Conservation (phyloP, 1,140 invertebrate species). For the Drosophila mojavensis region DNA sequence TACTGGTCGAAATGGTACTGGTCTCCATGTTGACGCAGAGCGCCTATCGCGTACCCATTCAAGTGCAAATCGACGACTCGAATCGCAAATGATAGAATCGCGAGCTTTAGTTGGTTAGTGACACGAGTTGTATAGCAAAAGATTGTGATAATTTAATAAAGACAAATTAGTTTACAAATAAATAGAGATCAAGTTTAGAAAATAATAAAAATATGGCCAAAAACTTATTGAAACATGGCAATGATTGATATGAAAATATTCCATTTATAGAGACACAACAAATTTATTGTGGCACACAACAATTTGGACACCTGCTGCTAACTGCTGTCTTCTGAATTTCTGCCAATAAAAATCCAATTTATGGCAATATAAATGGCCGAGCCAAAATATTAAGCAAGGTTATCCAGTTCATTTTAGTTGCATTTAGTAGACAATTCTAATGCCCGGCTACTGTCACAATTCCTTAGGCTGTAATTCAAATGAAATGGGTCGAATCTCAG, state of each 20-base stretch:
- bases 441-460: background rate
- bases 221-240: background rate
- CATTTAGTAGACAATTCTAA: constrained; percentile 4
- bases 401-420: constrained; percentile 6
- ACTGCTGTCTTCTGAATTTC: background rate
- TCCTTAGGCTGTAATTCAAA: constrained; percentile 27
- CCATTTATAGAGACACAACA: too few species aligned
- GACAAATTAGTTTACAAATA: constrained; percentile 34
- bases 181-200: background rate
- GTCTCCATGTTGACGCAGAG: constrained; percentile 76
- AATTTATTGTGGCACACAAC: too few species aligned
- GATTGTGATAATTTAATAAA: constrained; percentile 79
- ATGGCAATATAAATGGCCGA: background rate
- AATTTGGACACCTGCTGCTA: background rate
- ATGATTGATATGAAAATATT: background rate
- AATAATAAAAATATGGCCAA: background rate
- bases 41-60: constrained; percentile 70
- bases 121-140: constrained; percentile 33
- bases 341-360: background rate
- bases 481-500: constrained; percentile 35
- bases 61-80: constrained; percentile 64
- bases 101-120: constrained; percentile 16
- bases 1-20: constrained; percentile 78
- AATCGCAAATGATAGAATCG: constrained; percentile 36
- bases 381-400: background rate